Percentiles rank a stretch among this genome's conserved stretches.
Evolutionary conservation across 2,797 vertebrate genomes (phyloP).

Genomic region (Anabas testudineus): DNA sequence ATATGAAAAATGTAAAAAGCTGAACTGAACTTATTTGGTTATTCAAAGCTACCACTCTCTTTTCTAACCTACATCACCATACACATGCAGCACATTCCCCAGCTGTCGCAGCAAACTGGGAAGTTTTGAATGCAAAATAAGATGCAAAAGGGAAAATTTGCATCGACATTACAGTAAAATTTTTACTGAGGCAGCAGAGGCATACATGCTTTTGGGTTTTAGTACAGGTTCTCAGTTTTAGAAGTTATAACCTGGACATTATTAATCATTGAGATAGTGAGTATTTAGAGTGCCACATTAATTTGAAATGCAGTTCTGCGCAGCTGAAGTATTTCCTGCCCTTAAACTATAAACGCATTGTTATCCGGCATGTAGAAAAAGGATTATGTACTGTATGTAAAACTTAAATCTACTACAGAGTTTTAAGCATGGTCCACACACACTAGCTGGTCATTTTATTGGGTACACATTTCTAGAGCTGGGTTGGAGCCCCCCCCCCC

Average conservation of each 20-base stretch:
- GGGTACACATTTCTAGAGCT: too few relatives aligned
- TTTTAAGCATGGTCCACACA: too few relatives aligned
- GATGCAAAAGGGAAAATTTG: constrained; percentile 87
- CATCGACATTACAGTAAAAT: constrained; percentile 70
- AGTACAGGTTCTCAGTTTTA: neutral
- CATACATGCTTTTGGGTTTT: neutral
- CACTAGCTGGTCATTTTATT: too few relatives aligned
- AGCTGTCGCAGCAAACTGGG: constrained; percentile 52
- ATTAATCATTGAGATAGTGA: constrained; percentile 4
- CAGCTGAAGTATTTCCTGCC: neutral
- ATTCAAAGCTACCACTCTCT: constrained; percentile 79
- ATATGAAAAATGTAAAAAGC: constrained; percentile 53
- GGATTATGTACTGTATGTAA: too few relatives aligned
- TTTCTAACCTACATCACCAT: constrained; percentile 22
- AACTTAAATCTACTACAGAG: too few relatives aligned
- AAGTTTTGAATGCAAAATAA: constrained; percentile 80
- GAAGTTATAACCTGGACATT: constrained; percentile 4
- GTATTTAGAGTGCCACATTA: constrained; percentile 11
- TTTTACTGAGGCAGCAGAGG: constrained; percentile 46
- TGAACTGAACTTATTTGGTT: constrained; percentile 80
- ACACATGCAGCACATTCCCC: constrained; percentile 20
- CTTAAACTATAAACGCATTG: too few relatives aligned
- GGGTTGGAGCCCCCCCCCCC: too few relatives aligned
- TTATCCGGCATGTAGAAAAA: too few relatives aligned
- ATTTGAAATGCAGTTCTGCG: neutral